These are phyloP conservation scores for Rambutsinella grinnellia DNA, from an alignment of 2,888 invertebrate species.

Conservation along the genomic window DNA sequence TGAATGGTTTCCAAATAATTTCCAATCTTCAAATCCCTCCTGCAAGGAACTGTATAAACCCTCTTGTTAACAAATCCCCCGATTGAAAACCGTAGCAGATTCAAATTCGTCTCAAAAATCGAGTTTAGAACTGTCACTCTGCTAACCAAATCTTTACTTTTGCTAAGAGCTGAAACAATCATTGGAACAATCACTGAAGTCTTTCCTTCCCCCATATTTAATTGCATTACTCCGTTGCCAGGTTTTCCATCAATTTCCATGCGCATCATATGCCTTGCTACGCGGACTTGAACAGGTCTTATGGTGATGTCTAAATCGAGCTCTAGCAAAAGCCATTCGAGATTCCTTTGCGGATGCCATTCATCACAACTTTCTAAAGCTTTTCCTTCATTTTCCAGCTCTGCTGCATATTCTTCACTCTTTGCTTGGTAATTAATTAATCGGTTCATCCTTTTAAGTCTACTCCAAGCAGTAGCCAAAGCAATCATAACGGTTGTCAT, in stretches of 20 bases:
- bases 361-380: conserved; percentile 4
- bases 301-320: conserved; percentile 56
- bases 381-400: conserved; percentile 18
- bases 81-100: conserved; percentile 28
- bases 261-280: conserved; percentile 40
- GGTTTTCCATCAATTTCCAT: conserved; percentile 11
- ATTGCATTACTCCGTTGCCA: conserved; percentile 49
- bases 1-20: neutral
- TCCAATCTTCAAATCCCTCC: conserved; percentile 16
- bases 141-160: conserved; percentile 16
- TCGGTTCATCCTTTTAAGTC: conserved; percentile 13
- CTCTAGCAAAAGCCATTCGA: conserved; percentile 57
- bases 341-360: conserved; percentile 45
- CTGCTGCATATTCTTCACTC: neutral
- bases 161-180: conserved; percentile 25
- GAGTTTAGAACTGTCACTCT: conserved; percentile 44
- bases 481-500: neutral
- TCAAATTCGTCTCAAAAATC: conserved; percentile 35
- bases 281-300: conserved; percentile 44
- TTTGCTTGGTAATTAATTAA: neutral
- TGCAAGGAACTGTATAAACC: conserved; percentile 44
- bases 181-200: conserved; percentile 60
- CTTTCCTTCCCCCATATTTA: too few relatives aligned
- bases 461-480: conserved; percentile 4
- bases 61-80: conserved; percentile 22